Base-by-base conservation (phyloP, 2,888 invertebrate genomes). In the Hirudinaria manillensis region DNA sequence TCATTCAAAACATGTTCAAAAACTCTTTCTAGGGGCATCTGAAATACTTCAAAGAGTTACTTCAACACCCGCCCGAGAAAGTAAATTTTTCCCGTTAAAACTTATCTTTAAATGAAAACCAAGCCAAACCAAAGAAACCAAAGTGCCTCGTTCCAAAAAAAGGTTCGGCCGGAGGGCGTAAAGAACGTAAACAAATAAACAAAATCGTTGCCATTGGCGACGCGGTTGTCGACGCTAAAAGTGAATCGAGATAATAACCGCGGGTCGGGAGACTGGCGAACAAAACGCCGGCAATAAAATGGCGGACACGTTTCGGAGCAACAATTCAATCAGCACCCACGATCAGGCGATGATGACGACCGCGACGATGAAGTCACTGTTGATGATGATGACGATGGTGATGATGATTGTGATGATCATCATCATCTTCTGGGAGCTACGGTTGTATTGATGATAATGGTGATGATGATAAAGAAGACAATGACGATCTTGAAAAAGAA, bases 391-490 rank as follows among this genome's bases (percentile, higher is more conserved):
- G n/a, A 70, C 21, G 70, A 38, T 61, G 61, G n/a, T 16, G 61
- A 61, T 61, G 61, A 7, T 16, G 34, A 29, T 68, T 45, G 45
- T 71, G 51, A 71, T 51, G 71, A 2, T 51, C 1, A 71, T 51
- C 51, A 71, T 51, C 51, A 71, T 51, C 3, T 16, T 13, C n/a
- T 53, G 55, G 55, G 19, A 19, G 55, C n/a, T n/a, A n/a, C n/a
- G n/a, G n/a, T n/a, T n/a, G n/a, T n/a, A n/a, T n/a, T n/a, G n/a
- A n/a, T 72, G 72, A 53, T 53, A 16, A 72, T 13, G 72, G 16
- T 55, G 72, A 72, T 29, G 72, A 72, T 56, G 55, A 56, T 72
- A 19, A 56, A 27, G 72, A 27, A 55, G 72, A 55, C 29, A 55
- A 55, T 45, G 71, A 71, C n/a, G 36, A 32, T 29, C 3, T 6